Percentiles rank a stretch among this genome's conserved stretches.
Conservation (phyloP, 92 coral and sea anemone species). For the Umimayanthus kanabou region DNA sequence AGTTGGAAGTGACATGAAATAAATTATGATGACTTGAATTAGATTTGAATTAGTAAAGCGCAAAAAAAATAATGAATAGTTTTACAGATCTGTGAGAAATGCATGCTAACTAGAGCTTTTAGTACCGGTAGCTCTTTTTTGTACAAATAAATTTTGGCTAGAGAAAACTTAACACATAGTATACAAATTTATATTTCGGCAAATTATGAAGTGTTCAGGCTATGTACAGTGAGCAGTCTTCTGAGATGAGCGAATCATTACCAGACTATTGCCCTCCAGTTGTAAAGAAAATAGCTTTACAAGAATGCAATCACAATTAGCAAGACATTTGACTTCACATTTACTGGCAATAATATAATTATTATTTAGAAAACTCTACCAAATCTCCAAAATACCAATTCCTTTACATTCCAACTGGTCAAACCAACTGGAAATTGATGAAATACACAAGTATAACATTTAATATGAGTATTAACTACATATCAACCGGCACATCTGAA, state of each 20-base stretch:
- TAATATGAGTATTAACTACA: slow-evolving; percentile 1
- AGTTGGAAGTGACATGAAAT: neutral
- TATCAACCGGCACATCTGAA: neutral
- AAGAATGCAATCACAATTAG: neutral
- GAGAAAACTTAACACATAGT: neutral
- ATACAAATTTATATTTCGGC: neutral
- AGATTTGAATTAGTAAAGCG: no score
- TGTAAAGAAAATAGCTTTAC: slow-evolving; percentile 4
- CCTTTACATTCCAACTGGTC: slow-evolving; percentile 32
- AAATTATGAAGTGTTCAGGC: neutral
- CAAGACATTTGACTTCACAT: slow-evolving; percentile 14
- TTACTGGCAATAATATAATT: neutral
- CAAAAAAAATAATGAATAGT: neutral
- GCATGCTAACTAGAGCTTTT: neutral
- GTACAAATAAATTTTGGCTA: neutral
- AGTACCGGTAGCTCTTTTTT: neutral
- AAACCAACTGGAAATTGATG: slow-evolving; percentile 35
- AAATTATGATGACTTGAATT: neutral
- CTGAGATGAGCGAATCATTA: neutral
- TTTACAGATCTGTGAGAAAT: neutral
- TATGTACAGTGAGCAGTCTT: neutral
- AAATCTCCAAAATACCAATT: slow-evolving; percentile 28
- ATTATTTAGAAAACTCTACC: slow-evolving; percentile 15
- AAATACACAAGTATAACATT: neutral
- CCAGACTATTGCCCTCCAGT: neutral